phyloP scores from a whole-genome alignment of 2,797 vertebrate species.

The Sciaenops ocellatus region DNA sequence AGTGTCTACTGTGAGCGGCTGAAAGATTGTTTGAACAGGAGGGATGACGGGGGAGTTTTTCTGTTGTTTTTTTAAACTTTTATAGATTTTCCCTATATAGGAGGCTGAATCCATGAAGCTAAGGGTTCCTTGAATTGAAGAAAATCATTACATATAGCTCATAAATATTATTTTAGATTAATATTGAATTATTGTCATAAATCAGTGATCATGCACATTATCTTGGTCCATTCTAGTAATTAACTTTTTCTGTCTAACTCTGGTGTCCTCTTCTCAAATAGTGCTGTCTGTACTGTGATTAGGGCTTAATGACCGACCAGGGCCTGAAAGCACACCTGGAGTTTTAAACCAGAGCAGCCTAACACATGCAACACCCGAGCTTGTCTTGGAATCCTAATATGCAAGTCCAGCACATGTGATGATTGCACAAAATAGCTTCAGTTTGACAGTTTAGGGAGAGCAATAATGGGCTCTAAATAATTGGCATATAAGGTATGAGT shows the following conservation, averaged over 20 bases:
- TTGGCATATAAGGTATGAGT: too few relatives aligned
- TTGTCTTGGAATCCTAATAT: not conserved
- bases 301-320: not conserved
- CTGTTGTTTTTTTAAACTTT: not conserved
- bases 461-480: not conserved
- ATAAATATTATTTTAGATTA: too few relatives aligned
- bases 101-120: not conserved
- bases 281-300: not conserved
- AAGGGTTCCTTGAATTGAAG: not conserved
- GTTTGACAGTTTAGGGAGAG: not conserved
- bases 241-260: not conserved
- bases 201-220: not conserved
- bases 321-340: not conserved
- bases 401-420: not conserved
- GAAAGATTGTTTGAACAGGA: constrained; percentile 10
- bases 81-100: not conserved
- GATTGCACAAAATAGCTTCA: not conserved
- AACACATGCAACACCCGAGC: not conserved
- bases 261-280: not conserved
- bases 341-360: not conserved
- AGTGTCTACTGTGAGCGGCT: constrained; percentile 1
- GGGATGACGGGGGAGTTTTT: not conserved
- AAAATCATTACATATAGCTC: not conserved
- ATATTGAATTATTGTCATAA: not conserved
- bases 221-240: not conserved